Conservation (phyloP, 2,888 invertebrate genomes). For the Ganaspis brasiliensis region DNA sequence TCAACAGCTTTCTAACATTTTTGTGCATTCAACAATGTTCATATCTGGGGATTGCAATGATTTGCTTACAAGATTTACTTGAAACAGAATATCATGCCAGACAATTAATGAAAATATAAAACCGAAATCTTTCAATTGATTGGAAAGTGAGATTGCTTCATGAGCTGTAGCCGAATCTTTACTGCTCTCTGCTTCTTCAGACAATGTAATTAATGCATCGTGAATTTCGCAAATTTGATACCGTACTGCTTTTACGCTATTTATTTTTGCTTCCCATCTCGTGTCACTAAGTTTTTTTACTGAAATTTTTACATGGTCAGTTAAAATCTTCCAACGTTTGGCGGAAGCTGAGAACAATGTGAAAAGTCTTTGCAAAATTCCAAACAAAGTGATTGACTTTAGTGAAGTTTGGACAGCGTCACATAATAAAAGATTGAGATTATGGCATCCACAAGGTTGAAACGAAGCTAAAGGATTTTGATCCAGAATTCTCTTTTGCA, state of each 20-base stretch:
- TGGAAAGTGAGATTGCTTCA: constrained; percentile 56
- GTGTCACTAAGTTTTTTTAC: constrained; percentile 69
- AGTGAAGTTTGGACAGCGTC: constrained; percentile 45
- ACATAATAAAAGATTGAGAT: constrained; percentile 53
- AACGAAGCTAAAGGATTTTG: constrained; percentile 52
- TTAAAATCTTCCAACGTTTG: constrained; percentile 66
- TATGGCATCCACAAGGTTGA: constrained; percentile 48
- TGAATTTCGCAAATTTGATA: constrained; percentile 69
- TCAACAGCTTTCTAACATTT: not conserved
- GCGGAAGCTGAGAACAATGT: constrained; percentile 34
- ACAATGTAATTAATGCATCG: constrained; percentile 68
- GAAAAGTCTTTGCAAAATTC: constrained; percentile 60
- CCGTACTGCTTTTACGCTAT: constrained; percentile 63
- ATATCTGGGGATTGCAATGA: not conserved
- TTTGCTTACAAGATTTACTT: constrained; percentile 59
- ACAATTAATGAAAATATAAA: constrained; percentile 69
- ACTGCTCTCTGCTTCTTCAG: constrained; percentile 54
- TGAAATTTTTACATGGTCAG: constrained; percentile 64
- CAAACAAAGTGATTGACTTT: too few relatives aligned
- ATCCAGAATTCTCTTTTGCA: constrained; percentile 72
- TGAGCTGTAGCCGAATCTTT: constrained; percentile 24
- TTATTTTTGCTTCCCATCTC: constrained; percentile 67
- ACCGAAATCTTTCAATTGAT: constrained; percentile 65
- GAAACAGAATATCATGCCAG: constrained; percentile 72
- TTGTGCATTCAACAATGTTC: not conserved